A percentile compares a stretch with the other conserved stretches of the same genome.
These are phyloP conservation scores for Gnathonemus echidnorhynchus DNA, from an alignment of 2,113 vertebrate species.

Conservation along the genomic window DNA sequence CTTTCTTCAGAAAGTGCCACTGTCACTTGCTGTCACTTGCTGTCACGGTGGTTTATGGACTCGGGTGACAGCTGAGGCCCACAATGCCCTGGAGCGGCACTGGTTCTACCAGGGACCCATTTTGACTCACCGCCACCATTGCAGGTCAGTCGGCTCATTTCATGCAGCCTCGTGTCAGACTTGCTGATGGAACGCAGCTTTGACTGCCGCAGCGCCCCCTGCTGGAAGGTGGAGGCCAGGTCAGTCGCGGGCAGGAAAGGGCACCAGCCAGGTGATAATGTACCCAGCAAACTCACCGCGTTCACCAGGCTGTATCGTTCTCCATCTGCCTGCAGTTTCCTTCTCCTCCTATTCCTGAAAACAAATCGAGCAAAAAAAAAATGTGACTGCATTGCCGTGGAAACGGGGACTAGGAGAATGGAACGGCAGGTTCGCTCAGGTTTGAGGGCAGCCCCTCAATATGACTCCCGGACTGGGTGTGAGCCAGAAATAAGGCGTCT, in stretches of 20 bases:
- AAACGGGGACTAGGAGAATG: neutral
- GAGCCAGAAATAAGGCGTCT: neutral
- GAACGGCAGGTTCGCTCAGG: neutral
- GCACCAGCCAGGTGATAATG: neutral
- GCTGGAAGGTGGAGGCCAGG: neutral
- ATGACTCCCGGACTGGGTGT: neutral
- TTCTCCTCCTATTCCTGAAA: conserved; percentile 38
- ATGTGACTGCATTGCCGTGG: neutral
- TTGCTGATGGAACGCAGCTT: conserved; percentile 69
- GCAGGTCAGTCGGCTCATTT: conserved; percentile 62
- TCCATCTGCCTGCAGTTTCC: conserved; percentile 27
- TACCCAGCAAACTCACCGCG: conserved; percentile 25
- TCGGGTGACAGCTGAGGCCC: neutral
- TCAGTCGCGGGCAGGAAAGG: neutral
- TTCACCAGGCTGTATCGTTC: conserved; percentile 18
- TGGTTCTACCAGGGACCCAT: neutral
- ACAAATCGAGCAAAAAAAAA: neutral
- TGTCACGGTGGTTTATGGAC: neutral
- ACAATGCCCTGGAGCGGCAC: neutral
- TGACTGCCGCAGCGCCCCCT: conserved; percentile 58
- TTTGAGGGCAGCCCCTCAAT: neutral
- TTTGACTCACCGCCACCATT: conserved; percentile 59
- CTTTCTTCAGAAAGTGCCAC: neutral
- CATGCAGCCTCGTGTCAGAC: conserved; percentile 66
- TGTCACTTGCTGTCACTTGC: neutral